Conservation (phyloP, 2,113 vertebrate species). For the Ammodytes dubius region DNA sequence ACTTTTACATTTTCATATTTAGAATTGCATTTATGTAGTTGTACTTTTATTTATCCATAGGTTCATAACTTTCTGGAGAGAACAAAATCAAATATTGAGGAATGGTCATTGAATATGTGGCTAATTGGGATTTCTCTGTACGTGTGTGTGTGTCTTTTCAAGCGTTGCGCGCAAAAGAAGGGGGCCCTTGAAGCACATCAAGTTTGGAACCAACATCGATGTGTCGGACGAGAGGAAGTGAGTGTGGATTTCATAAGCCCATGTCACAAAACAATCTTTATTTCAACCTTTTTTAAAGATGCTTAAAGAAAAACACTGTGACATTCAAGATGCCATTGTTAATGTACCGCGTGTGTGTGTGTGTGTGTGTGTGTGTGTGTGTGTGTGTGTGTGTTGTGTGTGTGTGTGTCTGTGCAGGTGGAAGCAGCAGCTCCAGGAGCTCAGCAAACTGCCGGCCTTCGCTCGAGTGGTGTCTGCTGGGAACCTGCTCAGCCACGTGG, state of each 20-base stretch:
- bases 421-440: conserved; percentile 97
- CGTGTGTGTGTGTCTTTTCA: conserved; percentile 4
- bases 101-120: background rate
- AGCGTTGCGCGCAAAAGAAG: conserved; percentile 91
- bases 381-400: background rate
- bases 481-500: conserved; percentile 97
- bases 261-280: too few species aligned
- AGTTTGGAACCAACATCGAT: conserved; percentile 99
- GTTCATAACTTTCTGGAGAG: too few species aligned
- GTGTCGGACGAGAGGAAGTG: conserved; percentile 98
- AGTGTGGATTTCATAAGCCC: conserved; percentile 68
- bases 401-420: conserved; percentile 84
- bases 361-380: too few species aligned
- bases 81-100: too few species aligned
- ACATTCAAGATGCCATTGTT: too few species aligned
- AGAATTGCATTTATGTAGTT: too few species aligned
- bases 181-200: conserved; percentile 98
- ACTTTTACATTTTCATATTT: too few species aligned
- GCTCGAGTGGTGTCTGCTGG: conserved; percentile 96
- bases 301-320: background rate
- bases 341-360: too few species aligned
- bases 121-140: background rate
- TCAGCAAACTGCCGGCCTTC: conserved; percentile 98
- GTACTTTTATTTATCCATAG: too few species aligned
- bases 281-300: background rate